These are phyloP conservation scores for Drosophila serrata DNA, from an alignment of 1,140 invertebrate genomes.

Conservation along the genomic window DNA sequence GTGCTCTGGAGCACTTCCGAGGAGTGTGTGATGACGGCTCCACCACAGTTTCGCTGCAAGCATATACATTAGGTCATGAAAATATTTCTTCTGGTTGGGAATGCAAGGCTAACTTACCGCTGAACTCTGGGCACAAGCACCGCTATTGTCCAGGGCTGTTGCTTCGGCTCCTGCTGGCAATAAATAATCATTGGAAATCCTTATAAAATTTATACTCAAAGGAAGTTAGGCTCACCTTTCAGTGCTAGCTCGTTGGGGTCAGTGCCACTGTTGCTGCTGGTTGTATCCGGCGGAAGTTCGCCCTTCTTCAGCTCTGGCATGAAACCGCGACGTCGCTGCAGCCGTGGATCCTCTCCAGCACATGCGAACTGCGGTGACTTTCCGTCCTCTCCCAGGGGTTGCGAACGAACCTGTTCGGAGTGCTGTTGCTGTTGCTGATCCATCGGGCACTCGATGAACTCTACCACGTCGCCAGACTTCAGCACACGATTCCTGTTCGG, in stretches of 20 bases:
- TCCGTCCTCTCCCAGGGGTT: constrained; percentile 81
- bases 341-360: constrained; percentile 56
- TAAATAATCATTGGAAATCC: not conserved
- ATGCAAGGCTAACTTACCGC: constrained; percentile 29
- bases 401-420: constrained; percentile 71
- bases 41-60: constrained; percentile 56
- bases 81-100: not conserved
- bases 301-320: constrained; percentile 49
- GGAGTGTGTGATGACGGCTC: constrained; percentile 85
- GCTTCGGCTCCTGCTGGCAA: constrained; percentile 45
- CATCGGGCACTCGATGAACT: constrained; percentile 52
- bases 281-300: constrained; percentile 31
- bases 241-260: constrained; percentile 42
- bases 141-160: constrained; percentile 35
- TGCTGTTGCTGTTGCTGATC: constrained; percentile 57
- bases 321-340: constrained; percentile 60
- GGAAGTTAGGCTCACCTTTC: constrained; percentile 43
- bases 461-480: constrained; percentile 39
- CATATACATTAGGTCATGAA: not conserved
- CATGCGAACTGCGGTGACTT: constrained; percentile 53
- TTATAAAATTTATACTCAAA: not conserved
- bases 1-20: constrained; percentile 88
- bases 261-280: constrained; percentile 8
- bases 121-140: constrained; percentile 38
- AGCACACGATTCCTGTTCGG: constrained; percentile 69